Evolutionary conservation across 1,140 invertebrate species (phyloP).

Genomic region (Eumeta japonica): DNA sequence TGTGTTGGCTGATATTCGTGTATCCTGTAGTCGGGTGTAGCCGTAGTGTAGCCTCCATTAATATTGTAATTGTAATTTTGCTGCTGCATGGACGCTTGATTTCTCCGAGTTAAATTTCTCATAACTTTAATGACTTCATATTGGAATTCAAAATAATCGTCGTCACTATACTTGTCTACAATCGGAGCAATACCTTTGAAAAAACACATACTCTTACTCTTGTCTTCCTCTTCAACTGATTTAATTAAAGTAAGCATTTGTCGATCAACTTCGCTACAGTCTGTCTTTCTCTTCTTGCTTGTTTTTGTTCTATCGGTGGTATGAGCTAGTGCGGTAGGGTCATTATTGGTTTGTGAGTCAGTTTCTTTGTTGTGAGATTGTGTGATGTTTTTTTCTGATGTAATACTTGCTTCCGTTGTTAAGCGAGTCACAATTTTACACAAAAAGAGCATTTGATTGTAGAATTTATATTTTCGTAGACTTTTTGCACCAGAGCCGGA

Average conservation of each 20-base stretch:
- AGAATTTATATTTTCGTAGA: slow-evolving; percentile 20
- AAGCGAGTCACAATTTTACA: no score
- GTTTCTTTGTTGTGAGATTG: no score
- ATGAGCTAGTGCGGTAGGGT: no score
- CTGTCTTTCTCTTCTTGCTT: slow-evolving; percentile 4
- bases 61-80: slow-evolving; percentile 20
- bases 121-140: slow-evolving; percentile 22
- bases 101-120: slow-evolving; percentile 19
- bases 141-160: slow-evolving; percentile 19
- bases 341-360: no score
- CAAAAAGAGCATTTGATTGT: no score
- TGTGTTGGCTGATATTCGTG: slow-evolving; percentile 19
- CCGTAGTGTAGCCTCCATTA: slow-evolving; percentile 18
- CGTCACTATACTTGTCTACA: slow-evolving; percentile 23
- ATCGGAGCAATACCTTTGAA: slow-evolving; percentile 23
- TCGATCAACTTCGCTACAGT: slow-evolving; percentile 12
- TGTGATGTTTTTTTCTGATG: no score
- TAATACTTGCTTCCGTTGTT: no score
- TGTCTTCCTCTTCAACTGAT: slow-evolving; percentile 20
- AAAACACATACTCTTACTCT: slow-evolving; percentile 24
- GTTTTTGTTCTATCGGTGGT: no score
- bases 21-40: slow-evolving; percentile 18
- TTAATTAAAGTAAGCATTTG: slow-evolving; percentile 20
- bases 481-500: slow-evolving; percentile 18
- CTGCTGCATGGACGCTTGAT: slow-evolving; percentile 17